Evolutionary conservation across 2,797 vertebrate species (phyloP), one percentile per base, ranked within the genome.

Genomic region (Chloroceryle inda): DNA sequence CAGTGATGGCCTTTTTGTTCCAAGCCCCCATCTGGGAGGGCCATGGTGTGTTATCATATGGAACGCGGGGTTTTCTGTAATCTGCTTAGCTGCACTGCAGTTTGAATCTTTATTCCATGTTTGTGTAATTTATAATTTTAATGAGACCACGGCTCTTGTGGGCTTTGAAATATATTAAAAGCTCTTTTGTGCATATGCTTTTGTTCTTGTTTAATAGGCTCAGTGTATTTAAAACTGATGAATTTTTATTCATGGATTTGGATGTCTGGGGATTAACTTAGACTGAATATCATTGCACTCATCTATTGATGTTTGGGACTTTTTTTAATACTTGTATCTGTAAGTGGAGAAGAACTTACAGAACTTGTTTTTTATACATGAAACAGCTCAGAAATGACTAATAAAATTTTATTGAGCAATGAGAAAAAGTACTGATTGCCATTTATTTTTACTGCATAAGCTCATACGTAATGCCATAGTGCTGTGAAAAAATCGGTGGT

Each of bases 91-190:
- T 98, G 98, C 98, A 97, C 98, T 98, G 98, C 98, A 98, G 98
- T 99, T 98, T 97, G 98, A 98, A 99, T 99, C 98, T 98, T 99
- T 98, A 98, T 99, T 99, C 99, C 98, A 98, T 99, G 99, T 99
- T 99, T 99, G 98, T 99, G 99, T 99, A 99, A 99, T 99, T 99
- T 99, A 99, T 99, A 99, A 99, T 99, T 99, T 99, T 99, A 99
- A 99, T 99, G 98, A 99, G 98, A 98, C 98, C 98, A 96, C 96
- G 98, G 97, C 98, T 99, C 99, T 98, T 98, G 98, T 99, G 98
- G 98, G 98, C 98, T 98, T 99, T 99, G 99, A 99, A 98, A 99
- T 99, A 98, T 98, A 98, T 98, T 99, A 98, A 98, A 98, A 98
- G 98, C 98, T 98, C 98, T 99, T 98, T 98, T 98, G 98, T 99